Evolutionary conservation across 2,888 invertebrate genomes (phyloP), one percentile per base, ranked within the genome.

Genomic region (Helicoverpa assulta): DNA sequence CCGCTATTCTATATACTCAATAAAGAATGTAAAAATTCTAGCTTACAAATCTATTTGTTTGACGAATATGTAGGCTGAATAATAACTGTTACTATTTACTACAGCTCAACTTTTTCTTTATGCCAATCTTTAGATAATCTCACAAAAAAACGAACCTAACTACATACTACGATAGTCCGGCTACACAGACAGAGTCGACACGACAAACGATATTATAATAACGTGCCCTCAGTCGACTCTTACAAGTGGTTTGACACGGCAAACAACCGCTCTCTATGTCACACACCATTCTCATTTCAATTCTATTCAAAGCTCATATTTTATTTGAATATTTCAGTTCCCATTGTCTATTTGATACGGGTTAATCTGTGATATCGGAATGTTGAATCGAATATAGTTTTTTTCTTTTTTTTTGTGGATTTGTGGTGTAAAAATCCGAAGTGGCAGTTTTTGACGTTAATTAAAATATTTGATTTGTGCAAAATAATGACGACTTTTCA

Each of bases 181-280:
- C 40, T 21, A 59, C 6, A 37, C 55, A 63, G 51, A 52, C 62
- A 63, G 56, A 60, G 19, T 74, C 64, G 76, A 59, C 60, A 29
- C 60, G 59, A 67, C 57, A 60, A 73, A 73, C 55, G 62, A 78
- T 59, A 78, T 69, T 69, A 74, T 76, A 74, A 78, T 76, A 79
- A 72, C 67, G 62, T 60, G 63, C 70, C 68, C 53, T 57, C 50
- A 26, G 50, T 7, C 58, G 55, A 70, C 67, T 74, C 81, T 74
- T 77, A 80, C 70, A 80, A 80, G 68, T 71, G 78, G 74, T 68
- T 73, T 67, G 70, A 66, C 67, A 70, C 68, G 54, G 64, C 74
- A 80, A 78, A 69, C 64, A 78, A 66, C 53, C 37, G 43, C 54
- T 69, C 52, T 60, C 37, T 14, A 59, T 69, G 55, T 73, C 78